Percentiles rank a stretch among this genome's conserved stretches.
Evolutionary conservation across 2,113 vertebrate genomes (phyloP).

Genomic region (Albula goreensis): DNA sequence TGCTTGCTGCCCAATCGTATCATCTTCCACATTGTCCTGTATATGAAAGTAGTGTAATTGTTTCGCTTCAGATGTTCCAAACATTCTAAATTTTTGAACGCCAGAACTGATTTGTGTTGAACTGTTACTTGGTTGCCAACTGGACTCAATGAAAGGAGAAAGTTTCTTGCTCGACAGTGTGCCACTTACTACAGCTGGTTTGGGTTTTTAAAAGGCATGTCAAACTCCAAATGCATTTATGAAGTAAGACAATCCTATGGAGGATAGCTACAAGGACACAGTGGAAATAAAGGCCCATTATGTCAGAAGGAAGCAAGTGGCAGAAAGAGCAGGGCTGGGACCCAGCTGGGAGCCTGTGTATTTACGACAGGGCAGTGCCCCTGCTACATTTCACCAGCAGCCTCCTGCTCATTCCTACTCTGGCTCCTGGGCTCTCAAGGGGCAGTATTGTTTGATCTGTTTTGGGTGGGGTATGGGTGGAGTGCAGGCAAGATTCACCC

Average conservation of each 20-base stretch:
- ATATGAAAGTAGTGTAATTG: not conserved
- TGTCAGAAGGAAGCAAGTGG: not conserved
- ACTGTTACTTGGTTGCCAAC: slow-evolving; percentile 8
- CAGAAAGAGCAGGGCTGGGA: not conserved
- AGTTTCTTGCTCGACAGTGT: slow-evolving; percentile 12
- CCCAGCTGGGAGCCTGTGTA: not conserved
- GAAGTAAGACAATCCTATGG: slow-evolving; percentile 16
- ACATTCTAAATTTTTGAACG: not conserved
- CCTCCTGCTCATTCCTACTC: not conserved
- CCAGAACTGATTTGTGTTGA: not conserved
- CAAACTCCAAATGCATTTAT: slow-evolving; percentile 4
- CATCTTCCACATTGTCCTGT: not conserved
- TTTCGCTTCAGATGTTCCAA: not conserved
- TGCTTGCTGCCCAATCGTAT: not conserved
- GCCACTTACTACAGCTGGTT: slow-evolving; percentile 25
- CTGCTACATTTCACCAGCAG: not conserved
- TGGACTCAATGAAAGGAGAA: slow-evolving; percentile 20
- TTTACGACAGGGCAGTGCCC: not conserved
- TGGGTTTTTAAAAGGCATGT: not conserved
- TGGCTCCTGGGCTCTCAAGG: not conserved
- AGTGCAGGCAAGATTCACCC: not conserved
- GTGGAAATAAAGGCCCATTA: not conserved
- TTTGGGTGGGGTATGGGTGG: no score
- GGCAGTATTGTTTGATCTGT: not conserved
- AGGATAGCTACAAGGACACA: not conserved